These are phyloP conservation scores for Rhogogaster chlorosoma DNA, from an alignment of 2,888 invertebrate species.

Conservation along the genomic window DNA sequence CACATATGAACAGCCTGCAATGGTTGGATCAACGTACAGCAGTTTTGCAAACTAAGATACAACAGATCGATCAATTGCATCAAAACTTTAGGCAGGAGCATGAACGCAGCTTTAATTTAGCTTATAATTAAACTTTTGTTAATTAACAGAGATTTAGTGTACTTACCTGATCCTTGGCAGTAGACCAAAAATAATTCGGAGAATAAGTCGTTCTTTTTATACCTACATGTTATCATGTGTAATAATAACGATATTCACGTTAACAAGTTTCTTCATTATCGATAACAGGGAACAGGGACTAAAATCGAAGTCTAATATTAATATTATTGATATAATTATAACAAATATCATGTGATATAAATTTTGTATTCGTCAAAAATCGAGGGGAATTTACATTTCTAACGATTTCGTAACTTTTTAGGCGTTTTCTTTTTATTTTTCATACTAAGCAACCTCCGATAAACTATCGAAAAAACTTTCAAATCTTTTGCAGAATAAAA, in stretches of 20 bases:
- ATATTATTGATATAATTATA: slow-evolving; percentile 10
- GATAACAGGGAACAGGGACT: neutral
- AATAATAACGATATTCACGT: slow-evolving; percentile 7
- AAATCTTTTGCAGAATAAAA: neutral
- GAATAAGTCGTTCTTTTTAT: neutral
- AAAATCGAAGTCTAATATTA: neutral
- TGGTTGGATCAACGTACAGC: slow-evolving; percentile 95
- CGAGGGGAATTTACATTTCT: neutral
- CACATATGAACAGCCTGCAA: slow-evolving; percentile 97
- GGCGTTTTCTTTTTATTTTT: neutral
- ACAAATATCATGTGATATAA: neutral
- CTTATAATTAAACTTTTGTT: slow-evolving; percentile 78
- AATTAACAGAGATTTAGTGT: neutral
- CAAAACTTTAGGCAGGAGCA: slow-evolving; percentile 88
- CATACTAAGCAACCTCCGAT: neutral
- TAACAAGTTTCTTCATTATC: neutral
- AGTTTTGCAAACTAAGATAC: slow-evolving; percentile 88
- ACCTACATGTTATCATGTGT: neutral
- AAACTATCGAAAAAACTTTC: neutral
- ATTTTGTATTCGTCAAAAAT: neutral
- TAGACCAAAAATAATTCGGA: neutral
- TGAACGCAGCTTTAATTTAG: slow-evolving; percentile 84
- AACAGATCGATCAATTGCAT: slow-evolving; percentile 90
- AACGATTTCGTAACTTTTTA: neutral
- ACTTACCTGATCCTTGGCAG: slow-evolving; percentile 3